Evolutionary conservation across 1,140 invertebrate species (phyloP), one percentile per base, ranked within the genome.

Genomic region (Drosophila bocqueti): DNA sequence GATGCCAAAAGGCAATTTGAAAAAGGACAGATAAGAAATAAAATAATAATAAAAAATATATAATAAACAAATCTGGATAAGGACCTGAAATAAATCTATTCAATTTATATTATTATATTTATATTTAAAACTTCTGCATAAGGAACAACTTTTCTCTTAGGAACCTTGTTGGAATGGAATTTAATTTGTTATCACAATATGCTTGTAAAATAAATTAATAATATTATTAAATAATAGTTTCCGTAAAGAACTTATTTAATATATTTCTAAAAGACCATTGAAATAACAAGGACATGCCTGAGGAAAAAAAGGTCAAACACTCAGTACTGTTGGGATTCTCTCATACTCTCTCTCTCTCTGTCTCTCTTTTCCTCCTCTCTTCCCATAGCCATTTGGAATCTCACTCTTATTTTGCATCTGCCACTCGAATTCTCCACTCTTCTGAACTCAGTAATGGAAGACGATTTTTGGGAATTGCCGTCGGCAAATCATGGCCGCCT

Each of bases 401-500:
- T 18, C 16, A 21, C 18, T 36, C 40, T 50, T 24, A 45, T 43
- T 61, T 57, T 50, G 69, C 82, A 75, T 64, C 82, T 66, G 79
- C 83, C 83, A 82, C 74, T 81, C 69, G 64, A 85, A 76, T 84
- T 69, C 77, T 65, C 66, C 81, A 77, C 69, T 64, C 61, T 55
- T 58, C 58, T 54, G 21, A 50, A 43, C 71, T 64, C 68, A 55
- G 66, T 63, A 72, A 82, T 86, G 83, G 83, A 81, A 73, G 81
- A 79, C 65, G 54, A 58, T 43, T 36, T 76, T 76, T 76, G 58
- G 57, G 54, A 52, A 64, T 73, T 81, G 74, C 85, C 84, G 84
- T 66, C 84, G 84, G 84, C 85, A 90, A 90, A 89, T 90, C 78
- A 90, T 89, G 84, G 84, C 85, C 74, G 84, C 69, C 61, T 79